Base-by-base conservation (phyloP, 2,113 vertebrate genomes). In the Pycnonotus jocosus region DNA sequence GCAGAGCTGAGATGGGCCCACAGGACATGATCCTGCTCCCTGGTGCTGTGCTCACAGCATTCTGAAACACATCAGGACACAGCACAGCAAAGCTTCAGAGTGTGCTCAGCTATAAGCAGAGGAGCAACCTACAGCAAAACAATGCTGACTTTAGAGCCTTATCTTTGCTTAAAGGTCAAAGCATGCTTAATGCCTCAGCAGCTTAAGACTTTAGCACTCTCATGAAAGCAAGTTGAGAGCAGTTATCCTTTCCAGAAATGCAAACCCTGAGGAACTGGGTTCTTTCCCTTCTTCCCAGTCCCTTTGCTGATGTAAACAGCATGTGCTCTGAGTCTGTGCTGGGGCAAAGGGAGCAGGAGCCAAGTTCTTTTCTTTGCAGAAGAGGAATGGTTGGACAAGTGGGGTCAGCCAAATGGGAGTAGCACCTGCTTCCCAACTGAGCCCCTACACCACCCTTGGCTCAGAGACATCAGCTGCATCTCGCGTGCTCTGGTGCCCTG, bases 101-200 rank as follows among this genome's bases (percentile, higher is more conserved):
- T n/a, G 35, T 28, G 35, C 47, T 89, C 65, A 58, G 42, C 51
- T 78, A 23, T 40, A 40, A 79, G 47, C 44, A 56, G 27, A 72
- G 78, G 27, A 91, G 44, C 40, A 88, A 77, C 64, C 60, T 77
- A 37, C n/a, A 81, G 79, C 60, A 68, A 51, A 92, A 81, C 73
- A 51, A 24, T 78, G 33, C 33, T 54, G 69, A 58, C 38, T 90
- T 93, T 24, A 7, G 51, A 74, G 47, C n/a, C 68, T 94, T 91
- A 81, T 89, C 84, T 94, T 86, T 78, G 3, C 65, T 84, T 91
- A 91, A 96, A 96, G 77, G 89, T 92, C 93, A 96, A 72, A 89
- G 47, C 69, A 60, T 12, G 30, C 28, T 86, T 62, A 78, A 74
- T 78, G 72, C 51, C 44, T 66, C 86, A 54, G 50, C 54, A 84